phyloP scores from a whole-genome alignment of 2,797 vertebrate genomes.

The Melanogrammus aeglefinus region DNA sequence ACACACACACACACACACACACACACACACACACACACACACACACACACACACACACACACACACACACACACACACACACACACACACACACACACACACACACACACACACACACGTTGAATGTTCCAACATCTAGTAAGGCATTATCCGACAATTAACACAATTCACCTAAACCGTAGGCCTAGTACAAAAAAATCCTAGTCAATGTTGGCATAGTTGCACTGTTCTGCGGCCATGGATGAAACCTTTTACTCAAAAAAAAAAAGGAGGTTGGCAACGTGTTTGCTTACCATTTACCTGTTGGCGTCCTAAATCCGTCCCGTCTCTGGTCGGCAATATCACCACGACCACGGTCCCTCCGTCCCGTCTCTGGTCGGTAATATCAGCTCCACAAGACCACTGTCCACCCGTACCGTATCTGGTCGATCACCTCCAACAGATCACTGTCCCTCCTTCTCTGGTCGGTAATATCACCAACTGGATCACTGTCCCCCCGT shows the following conservation, averaged over 20 bases:
- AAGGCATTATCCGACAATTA: too few species aligned
- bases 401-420: constrained; percentile 7
- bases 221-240: too few species aligned
- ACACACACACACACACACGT: too few species aligned
- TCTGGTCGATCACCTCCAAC: not conserved
- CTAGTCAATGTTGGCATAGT: too few species aligned
- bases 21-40: not conserved
- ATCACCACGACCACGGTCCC: not conserved
- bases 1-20: not conserved
- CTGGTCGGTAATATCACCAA: not conserved
- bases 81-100: not conserved
- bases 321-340: not conserved
- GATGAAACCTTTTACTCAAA: too few species aligned
- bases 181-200: too few species aligned
- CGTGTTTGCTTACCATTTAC: constrained; percentile 1
- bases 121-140: too few species aligned
- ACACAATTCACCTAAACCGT: too few species aligned
- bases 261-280: not conserved
- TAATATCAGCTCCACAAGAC: not conserved
- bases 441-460: constrained; percentile 5
- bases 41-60: not conserved
- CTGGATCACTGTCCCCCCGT: constrained; percentile 1
- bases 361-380: not conserved
- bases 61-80: not conserved
- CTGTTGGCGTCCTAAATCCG: not conserved